Conservation (phyloP, 2,888 invertebrate species). For the Leptopilina drosophilae region DNA sequence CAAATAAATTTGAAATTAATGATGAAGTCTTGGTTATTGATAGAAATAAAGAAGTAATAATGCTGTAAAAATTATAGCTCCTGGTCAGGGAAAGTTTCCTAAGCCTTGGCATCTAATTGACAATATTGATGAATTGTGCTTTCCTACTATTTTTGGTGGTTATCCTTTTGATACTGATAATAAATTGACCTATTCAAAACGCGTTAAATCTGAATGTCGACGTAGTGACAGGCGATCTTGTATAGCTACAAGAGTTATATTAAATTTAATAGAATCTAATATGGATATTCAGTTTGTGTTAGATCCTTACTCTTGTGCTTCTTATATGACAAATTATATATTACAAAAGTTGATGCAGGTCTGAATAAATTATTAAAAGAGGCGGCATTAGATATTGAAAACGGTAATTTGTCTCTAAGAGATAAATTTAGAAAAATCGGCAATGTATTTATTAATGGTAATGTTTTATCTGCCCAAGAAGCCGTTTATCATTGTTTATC, state of each 20-base stretch:
- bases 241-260: conserved; percentile 35
- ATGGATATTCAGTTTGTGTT: conserved; percentile 41
- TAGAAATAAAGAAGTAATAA: conserved; percentile 51
- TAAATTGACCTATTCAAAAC: conserved; percentile 18
- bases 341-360: conserved; percentile 8
- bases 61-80: conserved; percentile 54
- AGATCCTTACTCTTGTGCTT: conserved; percentile 45
- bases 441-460: background rate
- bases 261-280: conserved; percentile 17
- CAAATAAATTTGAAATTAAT: conserved; percentile 2
- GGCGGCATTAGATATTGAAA: background rate
- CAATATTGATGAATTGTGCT: conserved; percentile 59
- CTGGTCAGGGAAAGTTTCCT: conserved; percentile 61
- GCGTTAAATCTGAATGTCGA: conserved; percentile 47
- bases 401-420: background rate
- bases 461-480: background rate
- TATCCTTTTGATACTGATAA: conserved; percentile 35
- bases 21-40: conserved; percentile 56
- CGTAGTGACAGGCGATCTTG: conserved; percentile 41
- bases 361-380: background rate
- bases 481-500: conserved; percentile 2
- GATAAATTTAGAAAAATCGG: conserved; percentile 9
- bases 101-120: conserved; percentile 56
- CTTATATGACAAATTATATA: conserved; percentile 44
- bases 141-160: conserved; percentile 59